phyloP scores from a whole-genome alignment of 53 echinoderm and acorn worm species.

The Astropecten irregularis region DNA sequence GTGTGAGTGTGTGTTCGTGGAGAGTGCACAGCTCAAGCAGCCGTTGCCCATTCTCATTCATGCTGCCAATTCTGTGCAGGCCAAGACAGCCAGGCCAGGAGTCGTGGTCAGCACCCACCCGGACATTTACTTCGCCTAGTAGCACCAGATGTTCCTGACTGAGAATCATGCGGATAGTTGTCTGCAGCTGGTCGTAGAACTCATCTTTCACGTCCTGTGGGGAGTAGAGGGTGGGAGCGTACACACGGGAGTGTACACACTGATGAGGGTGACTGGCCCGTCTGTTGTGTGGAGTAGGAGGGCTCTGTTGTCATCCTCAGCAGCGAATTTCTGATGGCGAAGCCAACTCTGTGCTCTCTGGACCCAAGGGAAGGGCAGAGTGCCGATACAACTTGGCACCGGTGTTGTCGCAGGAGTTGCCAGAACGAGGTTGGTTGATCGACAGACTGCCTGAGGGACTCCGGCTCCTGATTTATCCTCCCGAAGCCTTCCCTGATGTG shows the following conservation, averaged over 20 bases:
- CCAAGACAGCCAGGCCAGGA: conserved; percentile 54
- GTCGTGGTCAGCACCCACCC: conserved; percentile 58
- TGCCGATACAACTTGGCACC: no score
- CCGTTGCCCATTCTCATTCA: conserved; percentile 58
- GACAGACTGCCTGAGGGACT: no score
- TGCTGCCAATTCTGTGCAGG: conserved; percentile 43
- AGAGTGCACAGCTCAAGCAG: not conserved
- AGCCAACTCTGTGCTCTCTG: conserved; percentile 25
- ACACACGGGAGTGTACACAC: conserved; percentile 49
- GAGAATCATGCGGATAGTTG: not conserved
- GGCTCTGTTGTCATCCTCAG: conserved; percentile 10
- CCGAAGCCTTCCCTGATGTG: no score
- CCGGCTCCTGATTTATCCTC: no score
- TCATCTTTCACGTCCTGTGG: conserved; percentile 11
- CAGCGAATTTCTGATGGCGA: not conserved
- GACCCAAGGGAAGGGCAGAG: no score
- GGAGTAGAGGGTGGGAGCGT: conserved; percentile 50
- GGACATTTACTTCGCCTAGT: conserved; percentile 54
- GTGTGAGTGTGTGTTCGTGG: no score
- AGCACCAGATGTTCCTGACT: not conserved
- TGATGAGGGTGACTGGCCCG: conserved; percentile 28
- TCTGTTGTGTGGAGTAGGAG: conserved; percentile 21
- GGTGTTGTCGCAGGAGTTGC: no score
- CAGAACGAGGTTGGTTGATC: no score
- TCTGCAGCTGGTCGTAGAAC: conserved; percentile 46